Evolutionary conservation across 2,113 vertebrate species (phyloP).

Genomic region (Canis aureus): DNA sequence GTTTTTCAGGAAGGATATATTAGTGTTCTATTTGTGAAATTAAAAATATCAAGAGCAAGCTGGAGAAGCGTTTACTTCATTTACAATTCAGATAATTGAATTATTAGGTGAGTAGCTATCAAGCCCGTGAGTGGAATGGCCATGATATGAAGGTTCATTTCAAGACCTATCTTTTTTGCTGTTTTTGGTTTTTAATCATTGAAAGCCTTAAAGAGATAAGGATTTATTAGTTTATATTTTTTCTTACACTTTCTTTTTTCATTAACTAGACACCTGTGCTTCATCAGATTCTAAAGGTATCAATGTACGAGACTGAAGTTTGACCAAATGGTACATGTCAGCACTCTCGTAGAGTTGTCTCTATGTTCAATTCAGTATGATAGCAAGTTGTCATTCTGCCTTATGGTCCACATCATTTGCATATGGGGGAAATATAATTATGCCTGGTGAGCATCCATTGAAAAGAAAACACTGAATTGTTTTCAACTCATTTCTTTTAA

Average conservation of each 20-base stretch:
- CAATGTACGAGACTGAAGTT: background rate
- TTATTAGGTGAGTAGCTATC: background rate
- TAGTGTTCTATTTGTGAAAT: constrained; percentile 1
- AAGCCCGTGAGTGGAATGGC: background rate
- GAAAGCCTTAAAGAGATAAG: background rate
- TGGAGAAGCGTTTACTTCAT: background rate
- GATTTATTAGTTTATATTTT: background rate
- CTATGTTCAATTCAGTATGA: background rate
- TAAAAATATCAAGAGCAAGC: background rate
- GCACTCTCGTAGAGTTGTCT: background rate
- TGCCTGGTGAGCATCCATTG: constrained; percentile 14
- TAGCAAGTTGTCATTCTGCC: background rate
- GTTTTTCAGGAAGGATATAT: background rate
- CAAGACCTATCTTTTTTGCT: background rate
- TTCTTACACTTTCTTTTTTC: background rate
- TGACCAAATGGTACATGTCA: background rate
- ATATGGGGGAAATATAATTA: constrained; percentile 23
- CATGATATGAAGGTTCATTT: background rate
- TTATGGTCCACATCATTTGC: constrained; percentile 26
- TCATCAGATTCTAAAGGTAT: background rate
- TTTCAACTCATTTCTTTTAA: constrained; percentile 62
- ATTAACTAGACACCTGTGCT: background rate
- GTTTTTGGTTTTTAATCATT: background rate
- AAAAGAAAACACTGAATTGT: constrained; percentile 54
- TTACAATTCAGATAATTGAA: background rate